phyloP scores from a whole-genome alignment of 2,888 invertebrate genomes.

The Drosophila recens region DNA sequence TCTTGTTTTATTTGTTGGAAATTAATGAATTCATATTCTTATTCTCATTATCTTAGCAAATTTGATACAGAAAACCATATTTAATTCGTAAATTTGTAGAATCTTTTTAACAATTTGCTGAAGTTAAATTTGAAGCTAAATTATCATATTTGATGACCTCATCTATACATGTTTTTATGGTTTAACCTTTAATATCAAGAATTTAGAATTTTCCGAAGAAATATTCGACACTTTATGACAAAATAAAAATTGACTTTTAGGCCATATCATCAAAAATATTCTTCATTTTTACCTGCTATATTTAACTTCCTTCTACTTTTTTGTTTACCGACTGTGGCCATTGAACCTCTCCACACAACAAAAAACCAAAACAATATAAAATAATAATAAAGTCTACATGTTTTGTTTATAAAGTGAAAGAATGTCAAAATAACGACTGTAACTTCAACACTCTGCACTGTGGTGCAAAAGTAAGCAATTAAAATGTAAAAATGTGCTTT shows the following conservation, averaged over 20 bases:
- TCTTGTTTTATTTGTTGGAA: background rate
- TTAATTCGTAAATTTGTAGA: no score
- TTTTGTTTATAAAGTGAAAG: slow-evolving; percentile 47
- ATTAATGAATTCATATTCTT: no score
- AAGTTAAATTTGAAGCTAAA: background rate
- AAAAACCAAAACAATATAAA: slow-evolving; percentile 16
- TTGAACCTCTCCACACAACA: slow-evolving; percentile 23
- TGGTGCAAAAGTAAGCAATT: background rate
- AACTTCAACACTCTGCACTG: background rate
- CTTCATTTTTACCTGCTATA: background rate
- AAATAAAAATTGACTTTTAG: background rate
- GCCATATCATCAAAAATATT: background rate
- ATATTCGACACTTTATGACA: no score
- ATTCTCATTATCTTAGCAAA: no score
- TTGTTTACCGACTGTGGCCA: slow-evolving; percentile 14
- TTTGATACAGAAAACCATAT: no score
- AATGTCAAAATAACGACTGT: background rate
- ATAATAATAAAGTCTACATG: slow-evolving; percentile 31
- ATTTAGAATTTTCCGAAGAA: background rate
- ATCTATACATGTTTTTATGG: background rate
- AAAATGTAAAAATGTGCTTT: no score
- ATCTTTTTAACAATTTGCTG: background rate
- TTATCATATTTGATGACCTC: background rate
- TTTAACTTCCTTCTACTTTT: background rate
- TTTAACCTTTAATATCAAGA: background rate